phyloP scores from a whole-genome alignment of 2,888 invertebrate genomes.

The Dryocosmus kuriphilus region DNA sequence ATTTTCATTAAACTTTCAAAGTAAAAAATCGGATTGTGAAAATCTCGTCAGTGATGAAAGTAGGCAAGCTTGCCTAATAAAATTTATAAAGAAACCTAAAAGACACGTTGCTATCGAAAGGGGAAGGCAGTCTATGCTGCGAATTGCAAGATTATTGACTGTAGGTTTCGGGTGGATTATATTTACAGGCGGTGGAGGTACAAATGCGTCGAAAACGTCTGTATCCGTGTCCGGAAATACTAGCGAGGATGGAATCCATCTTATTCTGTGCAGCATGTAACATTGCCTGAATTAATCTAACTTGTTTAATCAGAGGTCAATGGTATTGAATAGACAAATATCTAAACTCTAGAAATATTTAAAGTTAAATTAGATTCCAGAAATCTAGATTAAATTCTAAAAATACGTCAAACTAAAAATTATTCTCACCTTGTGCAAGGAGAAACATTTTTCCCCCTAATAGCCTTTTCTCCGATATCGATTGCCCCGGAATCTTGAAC shows the following conservation, averaged over 20 bases:
- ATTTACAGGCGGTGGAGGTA: constrained; percentile 85
- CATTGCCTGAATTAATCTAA: constrained; percentile 5
- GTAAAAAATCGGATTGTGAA: constrained; percentile 10
- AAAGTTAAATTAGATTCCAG: constrained; percentile 36
- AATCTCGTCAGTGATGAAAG: neutral
- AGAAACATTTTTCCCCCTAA: constrained; percentile 89
- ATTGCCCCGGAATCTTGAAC: constrained; percentile 85
- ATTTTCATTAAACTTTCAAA: constrained; percentile 3
- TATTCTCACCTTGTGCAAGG: constrained; percentile 87
- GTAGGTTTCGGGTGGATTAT: constrained; percentile 84
- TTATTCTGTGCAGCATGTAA: constrained; percentile 75
- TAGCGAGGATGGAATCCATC: constrained; percentile 84
- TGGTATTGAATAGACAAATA: neutral
- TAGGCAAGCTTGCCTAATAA: neutral
- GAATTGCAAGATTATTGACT: constrained; percentile 70
- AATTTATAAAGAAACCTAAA: constrained; percentile 15
- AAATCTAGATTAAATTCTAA: constrained; percentile 36
- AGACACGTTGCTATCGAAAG: constrained; percentile 58
- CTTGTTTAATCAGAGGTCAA: neutral
- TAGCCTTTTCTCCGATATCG: constrained; percentile 85
- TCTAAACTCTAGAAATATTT: constrained; percentile 56
- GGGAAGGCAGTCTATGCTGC: constrained; percentile 62
- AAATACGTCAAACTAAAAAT: constrained; percentile 56
- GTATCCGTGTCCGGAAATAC: constrained; percentile 81
- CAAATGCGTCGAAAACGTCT: constrained; percentile 82